Evolutionary conservation across 1,140 invertebrate genomes (phyloP).

Genomic region (Conus ventricosus): DNA sequence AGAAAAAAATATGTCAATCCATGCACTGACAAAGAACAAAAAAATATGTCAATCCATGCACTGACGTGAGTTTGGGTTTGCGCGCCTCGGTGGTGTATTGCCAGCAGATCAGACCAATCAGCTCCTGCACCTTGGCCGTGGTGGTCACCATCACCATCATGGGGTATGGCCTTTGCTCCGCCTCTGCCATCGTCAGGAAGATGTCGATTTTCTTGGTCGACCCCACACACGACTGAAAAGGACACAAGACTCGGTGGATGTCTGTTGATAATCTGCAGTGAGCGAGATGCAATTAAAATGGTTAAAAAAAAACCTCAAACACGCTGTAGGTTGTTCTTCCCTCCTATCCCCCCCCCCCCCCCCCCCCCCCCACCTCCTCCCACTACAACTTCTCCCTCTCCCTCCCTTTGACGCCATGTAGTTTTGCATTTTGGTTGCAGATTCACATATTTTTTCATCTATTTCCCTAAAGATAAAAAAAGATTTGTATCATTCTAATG

Average conservation of each 20-base stretch:
- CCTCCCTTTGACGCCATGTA: no score
- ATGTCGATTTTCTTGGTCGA: conserved; percentile 84
- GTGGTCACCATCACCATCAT: conserved; percentile 88
- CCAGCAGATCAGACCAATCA: conserved; percentile 95
- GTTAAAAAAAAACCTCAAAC: no score
- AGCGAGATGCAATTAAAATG: not conserved
- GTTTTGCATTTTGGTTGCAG: no score
- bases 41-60: not conserved
- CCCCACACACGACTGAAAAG: conserved; percentile 81
- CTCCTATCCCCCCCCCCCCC: no score
- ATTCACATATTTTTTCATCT: no score
- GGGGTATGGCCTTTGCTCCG: conserved; percentile 88
- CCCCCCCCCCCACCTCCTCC: no score
- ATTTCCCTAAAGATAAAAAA: no score
- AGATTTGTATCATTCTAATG: no score
- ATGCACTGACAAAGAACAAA: not conserved
- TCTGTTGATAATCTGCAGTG: not conserved
- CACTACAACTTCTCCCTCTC: no score
- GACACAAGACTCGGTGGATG: not conserved
- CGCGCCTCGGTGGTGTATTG: conserved; percentile 77
- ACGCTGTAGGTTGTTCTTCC: no score
- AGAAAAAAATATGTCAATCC: not conserved
- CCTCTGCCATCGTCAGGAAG: conserved; percentile 90
- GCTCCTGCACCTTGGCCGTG: conserved; percentile 90
- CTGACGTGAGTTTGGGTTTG: conserved; percentile 75